Evolutionary conservation across 2,113 vertebrate genomes (phyloP).

Genomic region (Gnathonemus longibarbis): DNA sequence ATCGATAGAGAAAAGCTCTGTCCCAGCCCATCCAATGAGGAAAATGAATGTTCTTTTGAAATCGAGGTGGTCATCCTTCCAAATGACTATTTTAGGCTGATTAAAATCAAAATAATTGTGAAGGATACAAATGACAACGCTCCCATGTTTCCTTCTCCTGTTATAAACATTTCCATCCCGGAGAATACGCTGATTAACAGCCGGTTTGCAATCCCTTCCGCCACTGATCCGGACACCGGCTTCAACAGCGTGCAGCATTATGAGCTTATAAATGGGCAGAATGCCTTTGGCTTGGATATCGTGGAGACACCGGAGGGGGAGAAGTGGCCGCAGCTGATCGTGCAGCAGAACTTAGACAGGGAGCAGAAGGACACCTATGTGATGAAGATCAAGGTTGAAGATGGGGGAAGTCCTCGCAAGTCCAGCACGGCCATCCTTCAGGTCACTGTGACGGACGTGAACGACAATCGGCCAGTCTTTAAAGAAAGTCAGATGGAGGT

Average conservation of each 20-base stretch:
- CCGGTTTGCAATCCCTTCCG: conserved; percentile 93
- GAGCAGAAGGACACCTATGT: conserved; percentile 98
- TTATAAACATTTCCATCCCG: conserved; percentile 98
- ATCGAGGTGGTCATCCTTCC: conserved; percentile 98
- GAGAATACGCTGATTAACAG: conserved; percentile 98
- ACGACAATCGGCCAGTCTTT: conserved; percentile 94
- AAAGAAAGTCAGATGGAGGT: conserved; percentile 94
- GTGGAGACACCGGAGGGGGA: conserved; percentile 97
- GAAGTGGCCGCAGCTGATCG: conserved; percentile 98
- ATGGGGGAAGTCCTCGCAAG: conserved; percentile 91
- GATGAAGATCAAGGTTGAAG: conserved; percentile 99
- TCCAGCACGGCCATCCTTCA: conserved; percentile 98
- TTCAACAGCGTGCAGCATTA: conserved; percentile 97
- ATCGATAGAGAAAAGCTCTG: conserved; percentile 97
- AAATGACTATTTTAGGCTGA: conserved; percentile 97
- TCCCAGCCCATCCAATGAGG: conserved; percentile 82
- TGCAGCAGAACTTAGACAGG: conserved; percentile 95
- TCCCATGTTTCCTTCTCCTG: conserved; percentile 96
- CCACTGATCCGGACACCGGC: conserved; percentile 95
- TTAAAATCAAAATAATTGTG: conserved; percentile 98
- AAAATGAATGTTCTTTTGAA: conserved; percentile 96
- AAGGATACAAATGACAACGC: conserved; percentile 99
- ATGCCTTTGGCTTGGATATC: conserved; percentile 94
- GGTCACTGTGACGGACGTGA: conserved; percentile 95
- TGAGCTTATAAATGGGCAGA: conserved; percentile 90